phyloP scores from a whole-genome alignment of 1,140 invertebrate species.

The Cotesia typhae region DNA sequence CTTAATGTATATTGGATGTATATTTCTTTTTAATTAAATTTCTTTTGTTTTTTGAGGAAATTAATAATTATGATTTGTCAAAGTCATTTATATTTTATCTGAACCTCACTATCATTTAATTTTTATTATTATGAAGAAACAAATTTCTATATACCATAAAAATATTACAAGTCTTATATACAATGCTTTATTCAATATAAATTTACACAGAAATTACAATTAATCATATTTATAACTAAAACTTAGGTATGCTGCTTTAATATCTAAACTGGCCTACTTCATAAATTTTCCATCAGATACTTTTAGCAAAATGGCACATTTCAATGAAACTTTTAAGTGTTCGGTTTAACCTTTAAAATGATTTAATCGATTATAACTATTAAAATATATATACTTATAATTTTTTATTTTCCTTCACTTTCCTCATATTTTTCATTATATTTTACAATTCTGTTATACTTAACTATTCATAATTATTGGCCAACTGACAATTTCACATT shows the following conservation, averaged over 20 bases:
- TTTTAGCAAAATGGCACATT: constrained; percentile 12
- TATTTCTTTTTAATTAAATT: not conserved
- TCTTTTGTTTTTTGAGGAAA: not conserved
- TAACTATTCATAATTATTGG: too few relatives aligned
- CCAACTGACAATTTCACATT: too few relatives aligned
- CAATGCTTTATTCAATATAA: constrained; percentile 9
- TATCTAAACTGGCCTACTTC: constrained; percentile 6
- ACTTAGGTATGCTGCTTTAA: constrained; percentile 10
- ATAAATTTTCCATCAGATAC: not conserved
- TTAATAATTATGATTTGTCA: not conserved
- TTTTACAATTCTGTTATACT: too few relatives aligned
- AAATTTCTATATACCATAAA: not conserved
- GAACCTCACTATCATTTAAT: constrained; percentile 47
- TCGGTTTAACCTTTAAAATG: too few relatives aligned
- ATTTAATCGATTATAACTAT: too few relatives aligned
- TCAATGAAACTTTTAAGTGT: not conserved
- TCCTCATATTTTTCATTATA: too few relatives aligned
- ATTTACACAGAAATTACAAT: constrained; percentile 2
- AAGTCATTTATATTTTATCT: not conserved
- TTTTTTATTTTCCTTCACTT: too few relatives aligned
- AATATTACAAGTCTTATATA: constrained; percentile 4
- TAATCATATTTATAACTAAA: not conserved
- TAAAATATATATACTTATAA: too few relatives aligned
- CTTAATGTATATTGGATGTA: too few relatives aligned
- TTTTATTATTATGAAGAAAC: constrained; percentile 3